These are phyloP conservation scores for Caenorhabditis briggsae DNA, from an alignment of 1,140 invertebrate species.

Conservation along the genomic window DNA sequence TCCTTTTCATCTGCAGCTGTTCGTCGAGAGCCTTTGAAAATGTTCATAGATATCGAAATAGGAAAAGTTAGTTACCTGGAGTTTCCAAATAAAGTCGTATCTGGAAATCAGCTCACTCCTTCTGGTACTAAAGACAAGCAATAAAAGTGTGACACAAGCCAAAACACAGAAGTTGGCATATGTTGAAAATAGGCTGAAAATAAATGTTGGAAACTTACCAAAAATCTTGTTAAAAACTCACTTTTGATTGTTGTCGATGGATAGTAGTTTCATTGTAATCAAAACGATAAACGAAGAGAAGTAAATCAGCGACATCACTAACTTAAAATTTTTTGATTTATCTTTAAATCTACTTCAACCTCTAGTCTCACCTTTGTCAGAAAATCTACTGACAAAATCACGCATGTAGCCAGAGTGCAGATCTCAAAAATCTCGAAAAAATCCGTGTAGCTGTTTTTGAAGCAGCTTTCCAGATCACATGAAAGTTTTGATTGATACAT, in stretches of 20 bases:
- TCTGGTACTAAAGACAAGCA: slow-evolving; percentile 76
- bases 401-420: slow-evolving; percentile 71
- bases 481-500: slow-evolving; percentile 16
- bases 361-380: slow-evolving; percentile 3
- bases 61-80: slow-evolving; percentile 69
- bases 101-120: slow-evolving; percentile 74
- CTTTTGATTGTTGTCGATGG: not conserved
- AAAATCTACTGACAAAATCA: slow-evolving; percentile 64
- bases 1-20: slow-evolving; percentile 76
- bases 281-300: not conserved
- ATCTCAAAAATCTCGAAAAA: slow-evolving; percentile 73
- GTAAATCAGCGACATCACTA: slow-evolving; percentile 44
- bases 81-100: slow-evolving; percentile 78
- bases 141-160: slow-evolving; percentile 31
- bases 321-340: not conserved
- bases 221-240: not conserved
- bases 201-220: not conserved
- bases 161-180: slow-evolving; percentile 39
- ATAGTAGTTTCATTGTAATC: not conserved
- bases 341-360: not conserved
- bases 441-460: slow-evolving; percentile 21
- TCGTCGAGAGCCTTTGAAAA: slow-evolving; percentile 75
- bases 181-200: slow-evolving; percentile 33
- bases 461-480: slow-evolving; percentile 10
- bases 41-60: not conserved